A percentile compares a stretch with the other conserved stretches of the same genome.
phyloP scores from a whole-genome alignment of 2,797 vertebrate species.

The Pampus argenteus region DNA sequence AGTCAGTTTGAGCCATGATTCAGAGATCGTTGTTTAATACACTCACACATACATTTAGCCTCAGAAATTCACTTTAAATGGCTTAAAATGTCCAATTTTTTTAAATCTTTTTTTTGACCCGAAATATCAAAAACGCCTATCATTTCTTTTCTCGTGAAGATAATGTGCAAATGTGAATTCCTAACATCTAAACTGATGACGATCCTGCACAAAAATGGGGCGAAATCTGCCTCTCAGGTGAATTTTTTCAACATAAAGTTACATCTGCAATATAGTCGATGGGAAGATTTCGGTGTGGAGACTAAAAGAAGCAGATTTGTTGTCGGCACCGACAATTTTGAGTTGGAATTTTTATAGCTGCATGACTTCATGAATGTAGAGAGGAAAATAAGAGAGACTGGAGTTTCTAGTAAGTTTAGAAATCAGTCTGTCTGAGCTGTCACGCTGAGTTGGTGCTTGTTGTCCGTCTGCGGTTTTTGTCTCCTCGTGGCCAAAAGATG shows the following conservation, averaged over 20 bases:
- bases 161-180: background rate
- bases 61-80: too few relatives aligned
- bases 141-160: background rate
- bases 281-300: background rate
- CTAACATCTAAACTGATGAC: background rate
- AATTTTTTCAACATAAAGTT: background rate
- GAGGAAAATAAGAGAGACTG: conserved; percentile 3
- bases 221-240: background rate
- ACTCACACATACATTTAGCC: too few relatives aligned
- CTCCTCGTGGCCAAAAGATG: conserved; percentile 10
- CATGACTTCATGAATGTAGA: conserved; percentile 6
- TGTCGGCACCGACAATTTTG: background rate
- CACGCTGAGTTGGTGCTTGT: conserved; percentile 18
- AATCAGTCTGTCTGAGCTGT: conserved; percentile 5
- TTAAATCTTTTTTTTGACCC: too few relatives aligned
- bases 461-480: conserved; percentile 8
- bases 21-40: background rate
- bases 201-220: background rate
- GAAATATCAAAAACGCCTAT: background rate
- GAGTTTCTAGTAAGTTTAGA: conserved; percentile 8
- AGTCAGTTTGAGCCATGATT: conserved; percentile 11
- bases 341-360: background rate
- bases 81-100: too few relatives aligned
- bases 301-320: conserved; percentile 2
- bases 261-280: background rate